Base-by-base conservation (phyloP, 2,797 vertebrate genomes). In the Discoglossus pictus region DNA sequence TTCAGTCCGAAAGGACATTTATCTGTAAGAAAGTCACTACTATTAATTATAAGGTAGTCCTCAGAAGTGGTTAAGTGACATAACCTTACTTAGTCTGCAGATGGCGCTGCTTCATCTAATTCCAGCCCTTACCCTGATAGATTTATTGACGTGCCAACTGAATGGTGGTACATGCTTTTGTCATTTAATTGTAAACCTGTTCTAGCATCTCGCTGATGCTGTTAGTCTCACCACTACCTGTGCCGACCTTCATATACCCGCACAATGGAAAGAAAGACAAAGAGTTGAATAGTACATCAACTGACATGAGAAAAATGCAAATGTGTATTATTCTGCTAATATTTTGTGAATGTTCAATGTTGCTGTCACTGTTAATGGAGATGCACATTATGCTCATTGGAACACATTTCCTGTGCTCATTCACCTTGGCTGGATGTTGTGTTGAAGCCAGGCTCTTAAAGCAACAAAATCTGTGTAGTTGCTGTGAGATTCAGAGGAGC, bases 141-240 rank as follows among this genome's bases (percentile, higher is more conserved):
- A 10, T 16, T n/a, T 50, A 38, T 25, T 55, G 23, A 48, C 36
- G 15, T 58, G 25, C 25, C 7, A 13, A 42, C 16, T 40, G 53
- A 40, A 50, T 42, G 21, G 16, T 12, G 27, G 50, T 39, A 66
- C 39, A 39, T 48, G 21, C 25, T 18, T 34, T 6, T 31, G 23
- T 21, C 44, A 51, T 58, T 27, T 40, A 66, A 59, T 58, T 59
- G 35, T 40, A 34, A 51, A 21, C 27, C 39, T 35, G 5, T 46
- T 36, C 24, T 20, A 21, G 42, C 23, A 34, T 27, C 15, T 36
- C 11, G 18, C 16, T 27, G 6, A 23, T 11, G 35, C 46, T 50
- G n/a, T 65, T 24, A 3, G 9, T 16, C 31, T 13, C 34, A 6
- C 24, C 9, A 23, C 20, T 51, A 16, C 51, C 35, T 13, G 23